Evolutionary conservation across 2,888 invertebrate species (phyloP).

Genomic region (Melanchra persicariae): DNA sequence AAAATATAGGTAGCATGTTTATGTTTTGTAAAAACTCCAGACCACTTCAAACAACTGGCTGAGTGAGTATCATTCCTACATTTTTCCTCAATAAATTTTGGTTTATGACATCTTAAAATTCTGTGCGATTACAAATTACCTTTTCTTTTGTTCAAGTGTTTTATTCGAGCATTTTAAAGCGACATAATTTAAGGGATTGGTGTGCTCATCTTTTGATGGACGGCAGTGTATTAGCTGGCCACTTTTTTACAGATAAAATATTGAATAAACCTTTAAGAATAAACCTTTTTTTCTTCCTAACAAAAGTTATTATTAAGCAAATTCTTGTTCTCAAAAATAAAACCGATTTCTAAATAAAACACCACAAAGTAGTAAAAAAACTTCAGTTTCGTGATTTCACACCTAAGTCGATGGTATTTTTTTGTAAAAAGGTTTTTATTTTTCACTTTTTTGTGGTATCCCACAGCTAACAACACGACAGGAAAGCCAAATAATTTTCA

Average conservation of each 20-base stretch:
- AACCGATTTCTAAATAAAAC: too few relatives aligned
- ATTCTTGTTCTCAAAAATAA: too few relatives aligned
- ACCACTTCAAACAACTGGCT: not conserved
- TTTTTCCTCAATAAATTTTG: conserved; percentile 38
- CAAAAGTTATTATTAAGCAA: too few relatives aligned
- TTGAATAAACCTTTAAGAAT: too few relatives aligned
- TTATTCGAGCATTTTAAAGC: conserved; percentile 39
- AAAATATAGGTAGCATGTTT: not conserved
- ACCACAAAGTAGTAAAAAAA: too few relatives aligned
- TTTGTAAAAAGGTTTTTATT: too few relatives aligned
- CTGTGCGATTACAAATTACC: conserved; percentile 53
- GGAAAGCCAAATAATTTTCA: too few relatives aligned
- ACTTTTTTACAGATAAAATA: not conserved
- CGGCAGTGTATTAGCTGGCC: not conserved
- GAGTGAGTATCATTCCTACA: conserved; percentile 13
- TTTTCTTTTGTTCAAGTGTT: conserved; percentile 38
- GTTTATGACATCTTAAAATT: conserved; percentile 55
- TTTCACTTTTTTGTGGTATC: too few relatives aligned
- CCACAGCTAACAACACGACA: too few relatives aligned
- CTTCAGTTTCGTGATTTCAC: too few relatives aligned
- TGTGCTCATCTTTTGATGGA: conserved; percentile 19
- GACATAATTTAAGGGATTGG: conserved; percentile 19
- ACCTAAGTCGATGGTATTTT: too few relatives aligned
- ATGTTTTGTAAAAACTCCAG: not conserved
- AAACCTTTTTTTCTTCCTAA: too few relatives aligned